Evolutionary conservation across 1,140 invertebrate genomes (phyloP).

Genomic region (Diabrotica virgifera): DNA sequence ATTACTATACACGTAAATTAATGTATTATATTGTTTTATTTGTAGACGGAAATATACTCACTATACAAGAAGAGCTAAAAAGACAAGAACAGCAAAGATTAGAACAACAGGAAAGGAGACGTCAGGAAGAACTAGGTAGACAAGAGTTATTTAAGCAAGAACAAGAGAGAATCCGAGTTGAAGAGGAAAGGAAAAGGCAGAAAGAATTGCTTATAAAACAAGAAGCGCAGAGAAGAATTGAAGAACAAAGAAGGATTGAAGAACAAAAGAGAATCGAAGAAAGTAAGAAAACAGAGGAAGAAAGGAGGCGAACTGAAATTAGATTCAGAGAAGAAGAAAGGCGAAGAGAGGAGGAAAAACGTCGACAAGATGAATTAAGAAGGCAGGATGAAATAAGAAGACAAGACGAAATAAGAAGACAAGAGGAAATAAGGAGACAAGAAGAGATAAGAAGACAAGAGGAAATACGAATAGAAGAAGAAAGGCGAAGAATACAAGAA

Average conservation of each 20-base stretch:
- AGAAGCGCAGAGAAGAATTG: slow-evolving; percentile 12
- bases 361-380: slow-evolving; percentile 7
- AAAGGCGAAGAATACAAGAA: slow-evolving; percentile 14
- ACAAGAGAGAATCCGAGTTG: background rate
- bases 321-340: slow-evolving; percentile 4
- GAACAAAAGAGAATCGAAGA: background rate
- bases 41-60: background rate
- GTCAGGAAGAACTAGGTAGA: background rate
- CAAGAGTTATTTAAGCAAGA: background rate
- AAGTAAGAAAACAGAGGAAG: slow-evolving; percentile 18
- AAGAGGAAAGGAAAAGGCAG: background rate
- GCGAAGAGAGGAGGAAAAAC: slow-evolving; percentile 15
- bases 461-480: slow-evolving; percentile 20
- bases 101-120: background rate
- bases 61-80: slow-evolving; percentile 10
- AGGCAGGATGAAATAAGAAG: background rate
- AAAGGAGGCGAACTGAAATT: slow-evolving; percentile 12
- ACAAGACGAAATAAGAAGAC: background rate
- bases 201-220: background rate
- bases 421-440: slow-evolving; percentile 9
- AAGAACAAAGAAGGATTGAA: slow-evolving; percentile 13
- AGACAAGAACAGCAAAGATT: background rate
- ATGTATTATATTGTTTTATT: background rate
- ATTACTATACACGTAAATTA: background rate
- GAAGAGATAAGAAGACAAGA: slow-evolving; percentile 15